Evolutionary conservation across 2,113 vertebrate genomes (phyloP).

Genomic region (Anhinga anhinga): DNA sequence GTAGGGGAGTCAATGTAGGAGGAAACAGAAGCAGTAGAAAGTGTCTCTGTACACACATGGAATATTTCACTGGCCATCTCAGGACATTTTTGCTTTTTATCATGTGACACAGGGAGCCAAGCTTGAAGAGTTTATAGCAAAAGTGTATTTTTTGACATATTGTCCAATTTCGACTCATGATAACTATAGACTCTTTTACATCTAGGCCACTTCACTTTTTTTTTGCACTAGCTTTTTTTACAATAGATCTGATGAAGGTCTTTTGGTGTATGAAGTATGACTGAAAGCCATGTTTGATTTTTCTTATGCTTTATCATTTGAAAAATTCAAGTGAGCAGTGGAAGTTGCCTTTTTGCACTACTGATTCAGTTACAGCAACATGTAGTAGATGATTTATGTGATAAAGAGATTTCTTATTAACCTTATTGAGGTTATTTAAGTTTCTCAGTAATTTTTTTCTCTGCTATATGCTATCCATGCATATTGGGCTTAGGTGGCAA

Average conservation of each 20-base stretch:
- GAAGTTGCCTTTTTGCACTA: neutral
- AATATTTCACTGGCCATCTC: neutral
- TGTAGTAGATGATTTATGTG: neutral
- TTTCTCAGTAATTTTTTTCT: neutral
- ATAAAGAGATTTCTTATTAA: neutral
- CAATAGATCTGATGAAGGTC: neutral
- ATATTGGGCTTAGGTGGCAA: neutral
- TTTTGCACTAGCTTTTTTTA: neutral
- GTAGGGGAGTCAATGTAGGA: neutral
- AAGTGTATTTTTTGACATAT: neutral
- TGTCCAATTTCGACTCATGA: neutral
- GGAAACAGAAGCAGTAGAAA: neutral
- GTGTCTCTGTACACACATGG: neutral
- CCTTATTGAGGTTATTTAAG: neutral
- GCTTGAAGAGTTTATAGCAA: neutral
- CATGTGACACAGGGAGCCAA: neutral
- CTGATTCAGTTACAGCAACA: neutral
- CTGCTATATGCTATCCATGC: neutral
- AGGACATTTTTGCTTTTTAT: neutral
- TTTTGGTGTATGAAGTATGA: neutral
- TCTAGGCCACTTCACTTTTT: neutral
- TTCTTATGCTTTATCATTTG: neutral
- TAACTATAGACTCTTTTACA: neutral
- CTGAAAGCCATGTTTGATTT: neutral
- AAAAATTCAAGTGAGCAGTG: neutral